A percentile compares a stretch with the other conserved stretches of the same genome.
Conservation (phyloP, 2,888 invertebrate species). For the Monopis laevigella region DNA sequence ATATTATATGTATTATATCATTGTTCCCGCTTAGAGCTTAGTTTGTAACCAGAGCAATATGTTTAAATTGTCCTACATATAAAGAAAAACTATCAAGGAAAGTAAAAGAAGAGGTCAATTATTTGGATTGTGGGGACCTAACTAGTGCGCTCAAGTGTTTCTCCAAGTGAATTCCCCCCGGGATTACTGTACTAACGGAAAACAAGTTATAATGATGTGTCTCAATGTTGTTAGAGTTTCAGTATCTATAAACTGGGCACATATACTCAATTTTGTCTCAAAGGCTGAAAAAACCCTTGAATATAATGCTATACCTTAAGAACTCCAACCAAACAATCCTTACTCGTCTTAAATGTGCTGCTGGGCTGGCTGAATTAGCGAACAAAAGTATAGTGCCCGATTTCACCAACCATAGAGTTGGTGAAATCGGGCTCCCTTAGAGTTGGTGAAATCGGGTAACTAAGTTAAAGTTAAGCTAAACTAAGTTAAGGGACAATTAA, state of each 20-base stretch:
- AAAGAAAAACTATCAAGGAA: conserved; percentile 97
- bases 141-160: conserved; percentile 98
- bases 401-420: too few relatives aligned
- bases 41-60: too few relatives aligned
- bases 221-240: conserved; percentile 98
- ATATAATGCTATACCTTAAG: conserved; percentile 79
- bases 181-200: conserved; percentile 98
- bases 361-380: conserved; percentile 93
- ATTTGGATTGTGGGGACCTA: conserved; percentile 95
- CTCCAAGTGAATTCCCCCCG: conserved; percentile 92
- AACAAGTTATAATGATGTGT: conserved; percentile 98
- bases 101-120: conserved; percentile 97
- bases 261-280: conserved; percentile 95
- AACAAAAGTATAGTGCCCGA: too few relatives aligned
- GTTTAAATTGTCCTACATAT: too few relatives aligned
- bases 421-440: too few relatives aligned
- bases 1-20: too few relatives aligned
- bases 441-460: too few relatives aligned
- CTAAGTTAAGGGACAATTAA: too few relatives aligned
- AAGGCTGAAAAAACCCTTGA: conserved; percentile 96
- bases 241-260: conserved; percentile 97
- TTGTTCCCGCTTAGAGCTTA: too few relatives aligned
- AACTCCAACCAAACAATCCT: conserved; percentile 82
- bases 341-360: conserved; percentile 92
- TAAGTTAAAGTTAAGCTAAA: too few relatives aligned